Base-by-base conservation (phyloP, 53 echinoderm and acorn worm species). In the Actinopyga echinites region DNA sequence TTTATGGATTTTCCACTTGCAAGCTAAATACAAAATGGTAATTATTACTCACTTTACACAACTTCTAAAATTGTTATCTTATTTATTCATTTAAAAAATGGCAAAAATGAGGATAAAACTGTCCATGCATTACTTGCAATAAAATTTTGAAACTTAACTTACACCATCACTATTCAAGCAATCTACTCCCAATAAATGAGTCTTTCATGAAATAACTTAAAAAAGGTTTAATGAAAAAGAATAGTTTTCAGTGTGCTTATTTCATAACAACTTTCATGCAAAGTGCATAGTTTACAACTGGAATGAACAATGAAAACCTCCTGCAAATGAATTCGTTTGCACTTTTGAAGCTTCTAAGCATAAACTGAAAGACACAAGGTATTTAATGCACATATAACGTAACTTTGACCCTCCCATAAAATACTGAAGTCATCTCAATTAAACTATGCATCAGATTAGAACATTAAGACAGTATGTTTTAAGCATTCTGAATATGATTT, bases 351-450 rank as follows among this genome's bases (percentile, higher is more conserved):
- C 63, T 24, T 63, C 63, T 63, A 28, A 10, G 17, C 5, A 55
- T 30, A 30, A 67, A 37, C 68, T 68, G 68, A 68, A 68, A 68
- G 68, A 68, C 68, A 20, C 32, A 35, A 13, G 68, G 68, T 68
- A 68, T n/a, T n/a, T n/a, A 32, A 32, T 32, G 68, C 68, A 68
- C 20, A 68, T 36, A 32, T 15, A 49, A 2, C 13, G 1, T 49
- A 17, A 49, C 2, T 49, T 49, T 49, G 49, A 49, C 49, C 49
- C 49, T 49, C 15, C 2, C 0, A 15, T 15, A 37, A 40, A 49
- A 49, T n/a, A n/a, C n/a, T n/a, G n/a, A 15, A 49, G 17, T 49
- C 17, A 6, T 49, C 49, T 49, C 3, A 49, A 17, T 1, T 49
- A 6, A 49, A 49, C n/a, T n/a, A n/a, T n/a, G n/a, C n/a, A n/a